Base-by-base conservation (phyloP, 1,140 invertebrate genomes). In the Sweltsa coloradensis region DNA sequence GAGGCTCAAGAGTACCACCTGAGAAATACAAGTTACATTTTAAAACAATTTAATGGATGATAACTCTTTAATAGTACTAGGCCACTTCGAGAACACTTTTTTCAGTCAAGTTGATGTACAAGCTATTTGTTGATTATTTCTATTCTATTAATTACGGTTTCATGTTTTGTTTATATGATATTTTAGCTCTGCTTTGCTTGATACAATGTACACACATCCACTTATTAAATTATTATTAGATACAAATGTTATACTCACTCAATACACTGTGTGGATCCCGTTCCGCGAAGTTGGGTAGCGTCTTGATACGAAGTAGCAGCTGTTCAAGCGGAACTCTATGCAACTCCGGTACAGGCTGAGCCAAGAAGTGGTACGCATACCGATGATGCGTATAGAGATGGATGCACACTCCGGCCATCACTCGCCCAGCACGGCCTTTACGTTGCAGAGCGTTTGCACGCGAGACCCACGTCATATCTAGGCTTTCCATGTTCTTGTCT, bases 341-440 rank as follows among this genome's bases (percentile, higher is more conserved):
- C 52, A 94, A 85, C 71, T 93, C 89, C 1, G 89, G 85, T 47
- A 83, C 75, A 0, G 83, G 83, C 57, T 85, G 81, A 31, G 74
- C 65, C 41, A 72, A 58, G 48, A 86, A 70, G 24, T 76, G 66
- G 43, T 76, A 70, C 11, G 75, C 70, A 52, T 65, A 76, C 51
- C 83, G 72, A 55, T 80, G 75, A 3, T 73, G 75, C 1, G 88
- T 91, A 65, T 80, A 91, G 42, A 90, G 60, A 60, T 84, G 84
- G 49, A 92, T 81, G 53, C 75, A 83, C 31, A 87, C 73, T 9
- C 92, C 92, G n/a, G 85, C 69, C 72, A 81, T 83, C 14, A 91
- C 89, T 48, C 92, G 75, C 6, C 92, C 92, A 22, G 92, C 89
- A 46, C 92, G 69, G 22, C 88, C 86, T 59, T 78, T 79, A n/a